Percentiles rank a stretch among this genome's conserved stretches.
Evolutionary conservation across 2,113 vertebrate species (phyloP).

Genomic region (Nycticryphes semicollaris): DNA sequence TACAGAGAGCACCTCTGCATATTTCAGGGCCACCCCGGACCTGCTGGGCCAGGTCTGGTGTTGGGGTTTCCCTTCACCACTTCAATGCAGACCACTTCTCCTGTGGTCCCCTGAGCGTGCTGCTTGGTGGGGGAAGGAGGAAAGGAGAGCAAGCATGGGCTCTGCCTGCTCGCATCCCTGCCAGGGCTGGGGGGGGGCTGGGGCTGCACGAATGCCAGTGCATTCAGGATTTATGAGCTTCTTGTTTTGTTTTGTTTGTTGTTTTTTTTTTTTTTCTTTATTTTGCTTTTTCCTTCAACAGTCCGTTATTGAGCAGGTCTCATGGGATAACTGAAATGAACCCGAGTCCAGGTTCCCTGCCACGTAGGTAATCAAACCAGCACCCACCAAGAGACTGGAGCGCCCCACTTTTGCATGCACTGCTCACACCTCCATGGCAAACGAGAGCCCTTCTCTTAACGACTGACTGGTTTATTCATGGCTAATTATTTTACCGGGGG

Average conservation of each 20-base stretch:
- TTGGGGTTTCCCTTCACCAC: background rate
- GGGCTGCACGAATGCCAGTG: background rate
- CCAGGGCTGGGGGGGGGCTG: background rate
- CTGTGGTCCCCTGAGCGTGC: background rate
- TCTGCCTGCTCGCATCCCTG: background rate
- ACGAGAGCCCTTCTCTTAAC: conserved; percentile 22
- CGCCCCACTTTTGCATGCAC: conserved; percentile 72
- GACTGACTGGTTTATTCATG: background rate
- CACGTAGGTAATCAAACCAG: conserved; percentile 86
- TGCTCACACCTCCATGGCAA: conserved; percentile 66
- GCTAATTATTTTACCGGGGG: background rate
- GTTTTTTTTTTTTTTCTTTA: conserved; percentile 23
- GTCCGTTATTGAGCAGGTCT: conserved; percentile 97
- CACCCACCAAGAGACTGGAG: conserved; percentile 24
- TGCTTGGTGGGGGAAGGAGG: background rate
- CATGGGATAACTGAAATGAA: conserved; percentile 95
- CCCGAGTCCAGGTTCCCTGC: conserved; percentile 83
- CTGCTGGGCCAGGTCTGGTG: background rate
- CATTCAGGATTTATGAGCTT: conserved; percentile 70
- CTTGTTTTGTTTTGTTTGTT: conserved; percentile 57
- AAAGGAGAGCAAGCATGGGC: background rate
- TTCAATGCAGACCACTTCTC: background rate
- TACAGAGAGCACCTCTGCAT: background rate
- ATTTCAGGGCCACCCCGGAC: background rate
- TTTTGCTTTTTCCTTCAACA: conserved; percentile 83